Evolutionary conservation across 2,797 vertebrate species (phyloP), one percentile per base, ranked within the genome.

Genomic region (Hylomyscus alleni): DNA sequence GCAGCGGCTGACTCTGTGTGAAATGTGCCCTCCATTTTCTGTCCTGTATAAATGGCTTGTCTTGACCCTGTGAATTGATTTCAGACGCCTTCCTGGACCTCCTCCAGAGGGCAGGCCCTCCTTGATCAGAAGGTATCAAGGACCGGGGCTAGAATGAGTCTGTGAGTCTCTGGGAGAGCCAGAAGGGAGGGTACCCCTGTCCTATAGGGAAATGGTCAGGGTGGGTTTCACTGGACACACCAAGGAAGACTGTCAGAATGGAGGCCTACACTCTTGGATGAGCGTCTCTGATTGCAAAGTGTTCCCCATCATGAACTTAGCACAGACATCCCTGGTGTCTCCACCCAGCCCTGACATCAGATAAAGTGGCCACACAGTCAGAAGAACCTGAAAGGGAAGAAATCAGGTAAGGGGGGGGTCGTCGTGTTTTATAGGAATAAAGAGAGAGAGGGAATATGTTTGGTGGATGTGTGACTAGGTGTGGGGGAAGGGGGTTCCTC

Each of bases 11-110:
- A 3, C 14, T 22, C 34, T 0, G 0, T 1, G 2, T 3, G 58
- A 69, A 56, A 7, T 34, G 82, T 34, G 76, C 52, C 58, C 0
- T 31, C 65, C 50, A 29, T 37, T 0, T 60, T 50, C 31, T 50
- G 40, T 37, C n/a, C 50, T 76, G 26, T 40, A n/a, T 52, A 1
- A 89, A 84, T 88, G 44, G 76, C 80, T 54, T 44, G 50, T 76
- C 50, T 94, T 91, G 80, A 69, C 52, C 56, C 52, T 76, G 85
- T 78, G 67, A 67, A 78, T 82, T 73, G 84, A 77, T 81, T 93
- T 77, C 93, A 69, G 72, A 58, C 5, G 60, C 72, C 60, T 65
- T 73, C 77, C 87, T 52, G 89, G 60, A 73, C 52, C 58, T 92
- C 58, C 72, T 73, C 80, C 29, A 29, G 60, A 5, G 4, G 17